phyloP scores from a whole-genome alignment of 2,888 invertebrate species.

The Tiphia femorata region DNA sequence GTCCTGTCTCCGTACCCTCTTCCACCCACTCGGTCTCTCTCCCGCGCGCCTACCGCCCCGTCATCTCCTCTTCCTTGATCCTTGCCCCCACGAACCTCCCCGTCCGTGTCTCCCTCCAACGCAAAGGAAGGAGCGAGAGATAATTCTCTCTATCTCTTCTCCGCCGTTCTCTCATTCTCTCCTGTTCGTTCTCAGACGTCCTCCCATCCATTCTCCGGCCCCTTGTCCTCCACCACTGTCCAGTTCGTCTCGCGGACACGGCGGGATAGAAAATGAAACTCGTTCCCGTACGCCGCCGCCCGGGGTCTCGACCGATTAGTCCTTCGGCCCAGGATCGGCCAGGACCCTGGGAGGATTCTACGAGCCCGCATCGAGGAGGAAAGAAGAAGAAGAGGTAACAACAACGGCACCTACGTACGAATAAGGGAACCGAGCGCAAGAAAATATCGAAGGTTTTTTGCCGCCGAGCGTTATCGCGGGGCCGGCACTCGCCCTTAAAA shows the following conservation, averaged over 20 bases:
- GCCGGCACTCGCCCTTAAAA: too few species aligned
- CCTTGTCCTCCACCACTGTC: neutral
- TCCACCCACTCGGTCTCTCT: neutral
- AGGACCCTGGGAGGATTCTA: constrained; percentile 10
- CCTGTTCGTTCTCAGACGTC: neutral
- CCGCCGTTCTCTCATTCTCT: neutral
- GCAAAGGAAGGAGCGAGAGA: too few species aligned
- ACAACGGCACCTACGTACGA: too few species aligned
- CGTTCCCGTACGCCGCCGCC: constrained; percentile 33
- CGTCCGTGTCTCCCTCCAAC: neutral
- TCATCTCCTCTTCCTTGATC: neutral
- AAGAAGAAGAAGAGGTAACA: too few species aligned
- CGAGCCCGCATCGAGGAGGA: too few species aligned
- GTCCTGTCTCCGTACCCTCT: neutral
- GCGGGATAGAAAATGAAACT: constrained; percentile 44
- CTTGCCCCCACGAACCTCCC: neutral
- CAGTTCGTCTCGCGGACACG: constrained; percentile 2
- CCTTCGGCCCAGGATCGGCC: constrained; percentile 6
- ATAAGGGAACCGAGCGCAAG: too few species aligned
- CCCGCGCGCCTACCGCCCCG: neutral
- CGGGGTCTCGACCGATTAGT: constrained; percentile 35
- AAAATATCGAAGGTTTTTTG: too few species aligned
- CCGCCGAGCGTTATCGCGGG: too few species aligned
- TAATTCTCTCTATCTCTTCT: neutral
- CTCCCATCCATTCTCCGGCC: constrained; percentile 5